phyloP scores from a whole-genome alignment of 1,140 invertebrate genomes.

The Drosophila hydei region DNA sequence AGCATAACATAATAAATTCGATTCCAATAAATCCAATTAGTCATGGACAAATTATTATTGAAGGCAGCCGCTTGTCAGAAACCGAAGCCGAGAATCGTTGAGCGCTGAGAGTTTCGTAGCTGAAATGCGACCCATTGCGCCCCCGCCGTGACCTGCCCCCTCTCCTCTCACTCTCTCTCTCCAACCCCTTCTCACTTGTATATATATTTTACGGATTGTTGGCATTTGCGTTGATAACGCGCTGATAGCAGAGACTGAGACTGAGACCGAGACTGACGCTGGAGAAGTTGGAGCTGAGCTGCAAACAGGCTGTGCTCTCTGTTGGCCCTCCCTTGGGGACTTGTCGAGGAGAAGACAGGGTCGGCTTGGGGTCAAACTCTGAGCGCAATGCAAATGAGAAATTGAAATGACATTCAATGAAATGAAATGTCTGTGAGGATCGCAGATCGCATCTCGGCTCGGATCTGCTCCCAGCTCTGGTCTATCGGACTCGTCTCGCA shows the following conservation, averaged over 20 bases:
- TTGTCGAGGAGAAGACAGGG: not conserved
- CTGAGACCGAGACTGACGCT: not conserved
- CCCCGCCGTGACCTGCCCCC: conserved; percentile 17
- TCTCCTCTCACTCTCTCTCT: not conserved
- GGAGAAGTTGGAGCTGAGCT: not conserved
- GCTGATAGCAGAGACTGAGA: conserved; percentile 45
- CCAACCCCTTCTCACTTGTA: no score
- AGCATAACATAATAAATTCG: conserved; percentile 80
- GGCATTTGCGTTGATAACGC: conserved; percentile 62
- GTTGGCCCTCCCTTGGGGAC: conserved; percentile 7
- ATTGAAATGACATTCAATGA: conserved; percentile 69
- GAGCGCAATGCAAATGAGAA: conserved; percentile 42
- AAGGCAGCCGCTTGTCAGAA: conserved; percentile 56
- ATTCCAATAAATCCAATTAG: conserved; percentile 83
- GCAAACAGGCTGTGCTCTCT: conserved; percentile 41
- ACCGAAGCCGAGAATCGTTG: conserved; percentile 1
- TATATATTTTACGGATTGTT: conserved; percentile 56
- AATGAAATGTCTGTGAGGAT: conserved; percentile 71
- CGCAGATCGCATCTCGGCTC: conserved; percentile 10
- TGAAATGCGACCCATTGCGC: conserved; percentile 8
- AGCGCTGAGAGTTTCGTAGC: conserved; percentile 23
- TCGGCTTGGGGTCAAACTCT: conserved; percentile 17
- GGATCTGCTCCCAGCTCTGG: conserved; percentile 1
- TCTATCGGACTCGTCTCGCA: conserved; percentile 52
- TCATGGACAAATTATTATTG: conserved; percentile 83